Conservation (phyloP, 1,140 invertebrate species). For the Amphibalanus amphitrite region DNA sequence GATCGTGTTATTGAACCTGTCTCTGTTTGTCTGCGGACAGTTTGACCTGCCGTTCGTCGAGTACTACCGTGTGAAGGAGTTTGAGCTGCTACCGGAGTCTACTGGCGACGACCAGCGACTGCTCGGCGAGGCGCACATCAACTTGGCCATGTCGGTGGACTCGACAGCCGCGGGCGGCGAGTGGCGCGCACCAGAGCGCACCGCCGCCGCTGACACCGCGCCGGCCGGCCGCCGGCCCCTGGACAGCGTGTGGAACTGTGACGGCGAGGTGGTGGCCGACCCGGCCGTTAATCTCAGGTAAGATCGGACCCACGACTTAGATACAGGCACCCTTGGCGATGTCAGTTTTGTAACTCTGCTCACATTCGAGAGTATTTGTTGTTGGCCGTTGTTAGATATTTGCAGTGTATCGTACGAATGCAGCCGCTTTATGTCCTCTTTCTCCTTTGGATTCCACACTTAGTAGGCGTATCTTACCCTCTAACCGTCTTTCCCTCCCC, state of each 20-base stretch:
- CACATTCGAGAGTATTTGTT: too few species aligned
- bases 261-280: slow-evolving; percentile 56
- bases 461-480: too few species aligned
- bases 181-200: background rate
- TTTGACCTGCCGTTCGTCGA: slow-evolving; percentile 60
- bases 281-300: slow-evolving; percentile 50
- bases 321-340: too few species aligned
- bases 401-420: too few species aligned
- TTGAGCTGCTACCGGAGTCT: slow-evolving; percentile 40
- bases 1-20: slow-evolving; percentile 6
- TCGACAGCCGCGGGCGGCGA: background rate
- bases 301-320: too few species aligned
- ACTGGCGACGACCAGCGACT: slow-evolving; percentile 20
- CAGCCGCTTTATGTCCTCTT: too few species aligned
- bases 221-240: slow-evolving; percentile 9
- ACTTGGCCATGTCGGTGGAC: background rate
- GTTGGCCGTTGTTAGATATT: too few species aligned
- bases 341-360: too few species aligned
- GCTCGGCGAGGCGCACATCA: background rate
- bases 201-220: slow-evolving; percentile 6
- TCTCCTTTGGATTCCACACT: too few species aligned
- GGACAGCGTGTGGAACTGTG: slow-evolving; percentile 62
- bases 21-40: slow-evolving; percentile 26
- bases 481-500: too few species aligned
- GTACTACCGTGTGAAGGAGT: slow-evolving; percentile 52